Evolutionary conservation across 2,888 invertebrate genomes (phyloP).

Genomic region (Meghimatium bilineatum): DNA sequence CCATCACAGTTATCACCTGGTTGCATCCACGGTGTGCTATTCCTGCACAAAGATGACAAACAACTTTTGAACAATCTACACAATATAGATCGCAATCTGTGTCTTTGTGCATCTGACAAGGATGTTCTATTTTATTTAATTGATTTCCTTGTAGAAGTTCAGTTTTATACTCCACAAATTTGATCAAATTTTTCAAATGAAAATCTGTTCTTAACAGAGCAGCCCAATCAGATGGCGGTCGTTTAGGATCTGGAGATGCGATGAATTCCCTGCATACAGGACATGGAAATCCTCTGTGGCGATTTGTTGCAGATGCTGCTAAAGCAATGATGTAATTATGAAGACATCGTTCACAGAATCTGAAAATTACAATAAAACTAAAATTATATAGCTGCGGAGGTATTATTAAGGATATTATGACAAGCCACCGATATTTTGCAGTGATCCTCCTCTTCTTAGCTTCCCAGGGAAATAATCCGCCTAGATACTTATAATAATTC

Average conservation of each 20-base stretch:
- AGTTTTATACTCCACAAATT: slow-evolving; percentile 31
- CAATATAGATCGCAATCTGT: slow-evolving; percentile 51
- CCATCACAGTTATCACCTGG: slow-evolving; percentile 45
- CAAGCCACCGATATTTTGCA: too few species aligned
- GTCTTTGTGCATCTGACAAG: slow-evolving; percentile 30
- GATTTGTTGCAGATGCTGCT: not conserved
- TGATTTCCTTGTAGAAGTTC: not conserved
- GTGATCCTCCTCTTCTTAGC: too few species aligned
- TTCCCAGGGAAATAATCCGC: too few species aligned
- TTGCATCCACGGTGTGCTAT: slow-evolving; percentile 50
- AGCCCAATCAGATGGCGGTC: slow-evolving; percentile 49
- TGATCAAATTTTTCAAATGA: slow-evolving; percentile 50
- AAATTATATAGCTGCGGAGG: too few species aligned
- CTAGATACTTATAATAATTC: too few species aligned
- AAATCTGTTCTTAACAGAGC: slow-evolving; percentile 50
- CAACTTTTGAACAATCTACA: slow-evolving; percentile 38
- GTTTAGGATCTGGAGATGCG: slow-evolving; percentile 27
- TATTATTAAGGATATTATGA: too few species aligned
- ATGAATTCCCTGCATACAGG: slow-evolving; percentile 50
- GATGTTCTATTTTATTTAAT: not conserved
- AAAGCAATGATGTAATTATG: slow-evolving; percentile 22
- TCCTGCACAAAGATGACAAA: slow-evolving; percentile 55
- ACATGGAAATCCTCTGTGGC: slow-evolving; percentile 47
- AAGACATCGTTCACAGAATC: slow-evolving; percentile 51
- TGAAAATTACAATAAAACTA: too few species aligned